These are phyloP conservation scores for Lophius americanus DNA, from an alignment of 2,797 vertebrate species.

Conservation along the genomic window DNA sequence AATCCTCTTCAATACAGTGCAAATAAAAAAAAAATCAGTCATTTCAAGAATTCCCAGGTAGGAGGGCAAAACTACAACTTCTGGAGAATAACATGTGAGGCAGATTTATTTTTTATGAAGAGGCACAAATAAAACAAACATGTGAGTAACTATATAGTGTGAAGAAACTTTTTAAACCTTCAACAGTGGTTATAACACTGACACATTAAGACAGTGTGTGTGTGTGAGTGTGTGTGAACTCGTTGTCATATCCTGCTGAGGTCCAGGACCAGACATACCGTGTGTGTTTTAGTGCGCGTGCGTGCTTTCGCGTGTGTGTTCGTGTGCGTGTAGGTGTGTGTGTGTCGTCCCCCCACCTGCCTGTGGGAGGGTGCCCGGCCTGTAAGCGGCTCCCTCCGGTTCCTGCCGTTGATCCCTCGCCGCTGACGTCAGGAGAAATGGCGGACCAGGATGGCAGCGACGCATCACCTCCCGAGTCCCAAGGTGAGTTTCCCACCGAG, in stretches of 20 bases:
- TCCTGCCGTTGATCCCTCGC: conserved; percentile 67
- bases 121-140: not conserved
- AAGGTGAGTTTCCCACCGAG: conserved; percentile 74
- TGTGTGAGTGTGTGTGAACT: too few species aligned
- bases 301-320: too few species aligned
- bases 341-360: conserved; percentile 68
- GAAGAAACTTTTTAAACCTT: not conserved
- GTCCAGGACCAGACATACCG: too few species aligned
- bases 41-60: too few species aligned
- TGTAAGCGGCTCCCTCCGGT: conserved; percentile 44
- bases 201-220: too few species aligned
- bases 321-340: too few species aligned
- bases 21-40: too few species aligned
- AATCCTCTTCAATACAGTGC: not conserved
- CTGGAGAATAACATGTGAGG: too few species aligned
- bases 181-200: not conserved
- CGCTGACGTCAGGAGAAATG: conserved; percentile 87
- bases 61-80: too few species aligned
- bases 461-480: conserved; percentile 79
- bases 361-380: conserved; percentile 57
- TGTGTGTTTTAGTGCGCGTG: too few species aligned
- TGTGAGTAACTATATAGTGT: not conserved
- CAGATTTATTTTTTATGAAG: too few species aligned
- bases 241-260: too few species aligned
- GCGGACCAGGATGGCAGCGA: conserved; percentile 84